These are phyloP conservation scores for Hoplodrina blanda DNA, from an alignment of 2,888 invertebrate species.

Conservation along the genomic window DNA sequence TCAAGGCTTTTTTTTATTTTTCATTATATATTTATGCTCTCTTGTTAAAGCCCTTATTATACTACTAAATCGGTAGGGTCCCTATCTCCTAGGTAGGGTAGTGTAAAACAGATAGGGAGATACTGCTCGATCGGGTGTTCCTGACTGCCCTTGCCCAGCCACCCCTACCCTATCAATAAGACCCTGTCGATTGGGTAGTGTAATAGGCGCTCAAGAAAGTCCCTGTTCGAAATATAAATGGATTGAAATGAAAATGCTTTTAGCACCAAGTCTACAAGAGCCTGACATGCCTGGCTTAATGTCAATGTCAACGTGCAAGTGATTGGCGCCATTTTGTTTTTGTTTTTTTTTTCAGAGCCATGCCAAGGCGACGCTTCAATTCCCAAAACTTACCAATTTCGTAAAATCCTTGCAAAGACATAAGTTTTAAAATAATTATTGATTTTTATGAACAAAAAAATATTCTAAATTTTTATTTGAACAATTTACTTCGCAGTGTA, in stretches of 20 bases:
- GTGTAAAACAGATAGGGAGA: too few relatives aligned
- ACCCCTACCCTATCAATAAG: too few relatives aligned
- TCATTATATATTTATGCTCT: too few relatives aligned
- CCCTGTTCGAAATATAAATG: background rate
- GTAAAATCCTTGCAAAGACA: conserved; percentile 83
- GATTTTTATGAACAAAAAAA: conserved; percentile 48
- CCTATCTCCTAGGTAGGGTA: too few relatives aligned
- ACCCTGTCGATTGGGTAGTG: too few relatives aligned
- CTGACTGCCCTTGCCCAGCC: too few relatives aligned
- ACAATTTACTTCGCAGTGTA: too few relatives aligned
- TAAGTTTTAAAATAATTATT: conserved; percentile 60
- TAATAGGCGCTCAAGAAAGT: background rate
- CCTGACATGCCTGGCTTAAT: conserved; percentile 53
- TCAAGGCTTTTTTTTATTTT: too few relatives aligned
- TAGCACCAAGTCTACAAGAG: conserved; percentile 52
- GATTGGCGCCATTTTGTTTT: conserved; percentile 57
- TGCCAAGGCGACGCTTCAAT: conserved; percentile 65
- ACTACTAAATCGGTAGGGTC: too few relatives aligned
- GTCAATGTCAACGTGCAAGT: conserved; percentile 56
- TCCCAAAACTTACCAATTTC: conserved; percentile 83
- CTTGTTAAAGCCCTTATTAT: too few relatives aligned
- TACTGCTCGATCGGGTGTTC: too few relatives aligned
- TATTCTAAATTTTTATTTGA: conserved; percentile 33
- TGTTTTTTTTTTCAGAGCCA: conserved; percentile 61
- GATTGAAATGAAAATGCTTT: conserved; percentile 40